Conservation (phyloP, 2,888 invertebrate species). For the Beris morrisii region DNA sequence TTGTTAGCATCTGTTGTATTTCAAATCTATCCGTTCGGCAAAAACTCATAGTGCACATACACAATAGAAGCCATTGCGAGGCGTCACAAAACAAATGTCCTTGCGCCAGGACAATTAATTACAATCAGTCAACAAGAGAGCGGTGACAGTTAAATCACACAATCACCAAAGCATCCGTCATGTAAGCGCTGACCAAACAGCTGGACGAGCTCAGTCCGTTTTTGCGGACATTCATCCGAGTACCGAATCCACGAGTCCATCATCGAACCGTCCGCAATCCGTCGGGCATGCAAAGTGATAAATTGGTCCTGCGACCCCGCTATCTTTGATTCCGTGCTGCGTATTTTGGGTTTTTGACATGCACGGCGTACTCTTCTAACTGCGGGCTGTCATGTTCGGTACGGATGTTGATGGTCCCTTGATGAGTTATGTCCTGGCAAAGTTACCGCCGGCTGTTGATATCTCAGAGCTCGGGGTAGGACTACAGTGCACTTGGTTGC, state of each 20-base stretch:
- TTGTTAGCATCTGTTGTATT: slow-evolving; percentile 29
- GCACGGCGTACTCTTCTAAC: no score
- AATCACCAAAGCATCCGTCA: slow-evolving; percentile 35
- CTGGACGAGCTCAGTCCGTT: slow-evolving; percentile 35
- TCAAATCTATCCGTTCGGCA: slow-evolving; percentile 14
- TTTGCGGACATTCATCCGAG: slow-evolving; percentile 29
- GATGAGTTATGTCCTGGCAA: slow-evolving; percentile 14
- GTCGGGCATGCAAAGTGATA: slow-evolving; percentile 28
- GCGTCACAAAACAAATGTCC: slow-evolving; percentile 22
- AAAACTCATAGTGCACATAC: slow-evolving; percentile 17
- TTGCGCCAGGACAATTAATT: slow-evolving; percentile 23
- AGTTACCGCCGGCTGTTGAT: background rate
- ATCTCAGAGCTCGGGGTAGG: no score
- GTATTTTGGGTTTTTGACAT: no score
- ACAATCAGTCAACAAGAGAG: slow-evolving; percentile 33
- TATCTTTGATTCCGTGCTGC: no score
- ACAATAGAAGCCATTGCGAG: slow-evolving; percentile 9
- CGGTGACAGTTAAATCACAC: slow-evolving; percentile 35
- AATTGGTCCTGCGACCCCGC: slow-evolving; percentile 4
- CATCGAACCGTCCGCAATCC: slow-evolving; percentile 9
- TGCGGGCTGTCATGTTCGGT: no score
- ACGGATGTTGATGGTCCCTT: slow-evolving; percentile 9
- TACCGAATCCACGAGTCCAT: slow-evolving; percentile 16
- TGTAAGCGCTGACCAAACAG: slow-evolving; percentile 33
- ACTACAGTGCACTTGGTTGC: slow-evolving; percentile 15